Conservation (phyloP, 2,888 invertebrate genomes). For the Aporophyla lueneburgensis region DNA sequence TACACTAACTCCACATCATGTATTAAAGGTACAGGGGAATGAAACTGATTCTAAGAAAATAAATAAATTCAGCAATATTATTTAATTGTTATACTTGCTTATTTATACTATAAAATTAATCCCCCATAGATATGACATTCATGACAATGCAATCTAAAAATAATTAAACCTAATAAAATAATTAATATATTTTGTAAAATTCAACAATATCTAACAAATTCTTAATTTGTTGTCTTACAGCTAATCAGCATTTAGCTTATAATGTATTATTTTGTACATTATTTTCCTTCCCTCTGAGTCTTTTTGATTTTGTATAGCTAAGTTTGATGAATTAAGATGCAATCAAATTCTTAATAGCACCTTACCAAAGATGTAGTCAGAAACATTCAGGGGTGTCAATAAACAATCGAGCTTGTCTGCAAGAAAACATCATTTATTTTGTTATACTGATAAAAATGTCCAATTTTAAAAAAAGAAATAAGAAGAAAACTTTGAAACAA, state of each 20-base stretch:
- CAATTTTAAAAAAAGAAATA: not conserved
- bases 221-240: conserved; percentile 76
- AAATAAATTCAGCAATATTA: conserved; percentile 47
- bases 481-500: not conserved
- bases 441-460: not conserved
- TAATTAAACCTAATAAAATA: conserved; percentile 77
- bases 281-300: conserved; percentile 65
- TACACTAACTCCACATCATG: not conserved
- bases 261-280: conserved; percentile 83
- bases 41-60: conserved; percentile 8
- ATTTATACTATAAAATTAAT: conserved; percentile 79
- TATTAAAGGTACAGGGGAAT: not conserved
- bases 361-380: conserved; percentile 44
- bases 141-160: conserved; percentile 81
- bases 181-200: conserved; percentile 78
- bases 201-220: conserved; percentile 83
- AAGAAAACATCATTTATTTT: conserved; percentile 32
- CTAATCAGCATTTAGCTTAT: conserved; percentile 75
- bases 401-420: conserved; percentile 15
- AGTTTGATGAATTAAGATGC: conserved; percentile 40
- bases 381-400: conserved; percentile 29
- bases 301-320: conserved; percentile 51
- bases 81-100: conserved; percentile 72
- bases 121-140: conserved; percentile 75
- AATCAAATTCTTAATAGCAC: conserved; percentile 17